Evolutionary conservation across 2,888 invertebrate genomes (phyloP).

Genomic region (Tillus elongatus): DNA sequence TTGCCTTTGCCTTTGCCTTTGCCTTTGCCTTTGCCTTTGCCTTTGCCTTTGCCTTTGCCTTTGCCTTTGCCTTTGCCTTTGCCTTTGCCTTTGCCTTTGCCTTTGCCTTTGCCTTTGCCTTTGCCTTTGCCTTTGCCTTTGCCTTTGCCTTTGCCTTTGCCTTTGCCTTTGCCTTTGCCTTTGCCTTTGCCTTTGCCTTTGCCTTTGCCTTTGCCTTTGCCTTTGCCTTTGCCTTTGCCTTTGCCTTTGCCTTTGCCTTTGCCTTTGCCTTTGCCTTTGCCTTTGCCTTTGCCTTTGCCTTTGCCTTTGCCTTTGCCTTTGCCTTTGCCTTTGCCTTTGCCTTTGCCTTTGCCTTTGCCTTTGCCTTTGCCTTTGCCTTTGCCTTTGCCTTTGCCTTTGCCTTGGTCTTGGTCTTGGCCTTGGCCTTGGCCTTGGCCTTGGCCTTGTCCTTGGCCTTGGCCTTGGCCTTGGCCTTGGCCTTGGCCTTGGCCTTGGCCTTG

Average conservation of each 20-base stretch:
- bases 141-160: background rate
- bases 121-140: conserved; percentile 1
- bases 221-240: background rate
- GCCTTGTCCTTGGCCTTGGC: too few species aligned
- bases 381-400: background rate
- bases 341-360: conserved; percentile 1
- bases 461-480: too few species aligned
- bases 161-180: background rate
- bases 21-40: background rate
- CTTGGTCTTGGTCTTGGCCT: too few species aligned
- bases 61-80: background rate
- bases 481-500: too few species aligned
- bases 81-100: background rate
- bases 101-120: background rate
- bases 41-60: background rate
- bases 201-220: background rate
- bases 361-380: background rate
- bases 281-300: background rate
- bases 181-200: background rate
- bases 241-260: background rate
- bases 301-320: background rate
- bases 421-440: too few species aligned
- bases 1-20: background rate
- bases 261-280: background rate
- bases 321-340: background rate